A percentile compares a stretch with the other conserved stretches of the same genome.
These are phyloP conservation scores for Drosophila dunni DNA, from an alignment of 1,140 invertebrate species.

Conservation along the genomic window DNA sequence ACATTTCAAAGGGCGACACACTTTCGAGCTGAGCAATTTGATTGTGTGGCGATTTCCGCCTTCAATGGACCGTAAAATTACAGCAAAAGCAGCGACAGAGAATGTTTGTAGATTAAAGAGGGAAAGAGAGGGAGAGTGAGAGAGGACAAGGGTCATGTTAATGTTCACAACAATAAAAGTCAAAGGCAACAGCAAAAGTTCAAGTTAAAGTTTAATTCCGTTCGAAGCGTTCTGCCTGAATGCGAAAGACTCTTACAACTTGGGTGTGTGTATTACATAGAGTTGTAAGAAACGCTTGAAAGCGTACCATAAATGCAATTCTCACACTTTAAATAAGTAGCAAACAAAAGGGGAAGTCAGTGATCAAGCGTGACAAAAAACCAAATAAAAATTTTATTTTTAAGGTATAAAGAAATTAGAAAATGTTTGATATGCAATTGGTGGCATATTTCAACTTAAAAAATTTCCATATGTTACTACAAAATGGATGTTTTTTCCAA, in stretches of 20 bases:
- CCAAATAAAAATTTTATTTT: not conserved
- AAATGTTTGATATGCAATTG: not conserved
- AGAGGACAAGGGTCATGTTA: constrained; percentile 28
- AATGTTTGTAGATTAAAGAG: constrained; percentile 14
- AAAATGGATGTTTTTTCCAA: too few species aligned
- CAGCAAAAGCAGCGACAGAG: constrained; percentile 31
- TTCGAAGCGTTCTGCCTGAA: constrained; percentile 42
- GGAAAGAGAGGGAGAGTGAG: not conserved
- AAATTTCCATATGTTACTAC: too few species aligned
- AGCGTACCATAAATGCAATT: constrained; percentile 43
- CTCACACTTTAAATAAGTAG: constrained; percentile 44
- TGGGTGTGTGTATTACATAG: constrained; percentile 28
- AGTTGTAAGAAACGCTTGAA: constrained; percentile 32
- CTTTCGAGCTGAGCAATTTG: constrained; percentile 43
- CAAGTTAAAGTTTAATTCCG: constrained; percentile 32
- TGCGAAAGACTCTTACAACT: constrained; percentile 9
- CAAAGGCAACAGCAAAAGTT: constrained; percentile 27
- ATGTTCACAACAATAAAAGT: constrained; percentile 47
- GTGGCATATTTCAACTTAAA: not conserved
- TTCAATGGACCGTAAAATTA: constrained; percentile 77
- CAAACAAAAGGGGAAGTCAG: too few species aligned
- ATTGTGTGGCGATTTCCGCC: constrained; percentile 69
- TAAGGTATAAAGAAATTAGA: not conserved
- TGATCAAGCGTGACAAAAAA: constrained; percentile 35
- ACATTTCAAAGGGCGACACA: constrained; percentile 22